Percentiles rank a stretch among this genome's conserved stretches.
phyloP scores from a whole-genome alignment of 2,888 invertebrate genomes.

The Drosophila cracens region DNA sequence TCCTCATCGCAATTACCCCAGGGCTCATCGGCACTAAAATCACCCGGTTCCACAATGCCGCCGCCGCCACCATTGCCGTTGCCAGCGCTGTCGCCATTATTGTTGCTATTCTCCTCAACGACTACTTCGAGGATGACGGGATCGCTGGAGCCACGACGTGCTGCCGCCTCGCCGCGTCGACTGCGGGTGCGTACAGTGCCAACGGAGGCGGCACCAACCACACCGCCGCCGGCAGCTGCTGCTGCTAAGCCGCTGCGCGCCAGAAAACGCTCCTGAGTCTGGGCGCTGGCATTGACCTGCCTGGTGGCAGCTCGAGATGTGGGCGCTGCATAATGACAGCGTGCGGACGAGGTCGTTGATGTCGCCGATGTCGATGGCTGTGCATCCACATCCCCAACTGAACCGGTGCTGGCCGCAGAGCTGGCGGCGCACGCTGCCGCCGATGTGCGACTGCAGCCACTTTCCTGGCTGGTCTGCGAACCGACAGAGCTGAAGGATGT shows the following conservation, averaged over 20 bases:
- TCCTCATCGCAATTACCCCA: slow-evolving; percentile 85
- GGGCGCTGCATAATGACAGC: slow-evolving; percentile 82
- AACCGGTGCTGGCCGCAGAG: slow-evolving; percentile 36
- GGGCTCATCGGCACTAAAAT: slow-evolving; percentile 78
- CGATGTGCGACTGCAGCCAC: slow-evolving; percentile 81
- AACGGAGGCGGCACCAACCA: not conserved
- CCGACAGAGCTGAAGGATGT: slow-evolving; percentile 59
- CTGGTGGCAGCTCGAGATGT: slow-evolving; percentile 62
- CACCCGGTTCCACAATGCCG: slow-evolving; percentile 54
- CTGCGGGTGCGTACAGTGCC: slow-evolving; percentile 29
- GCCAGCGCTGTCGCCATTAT: slow-evolving; percentile 17
- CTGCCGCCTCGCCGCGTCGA: slow-evolving; percentile 31
- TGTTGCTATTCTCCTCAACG: slow-evolving; percentile 52
- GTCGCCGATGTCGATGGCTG: slow-evolving; percentile 82
- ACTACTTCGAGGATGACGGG: slow-evolving; percentile 62
- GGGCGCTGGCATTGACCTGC: slow-evolving; percentile 83
- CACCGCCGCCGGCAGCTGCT: not conserved
- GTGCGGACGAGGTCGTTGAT: slow-evolving; percentile 57
- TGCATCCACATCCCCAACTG: slow-evolving; percentile 64
- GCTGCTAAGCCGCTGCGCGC: slow-evolving; percentile 44
- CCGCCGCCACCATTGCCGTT: slow-evolving; percentile 25
- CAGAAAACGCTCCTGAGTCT: slow-evolving; percentile 82
- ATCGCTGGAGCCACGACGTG: slow-evolving; percentile 51
- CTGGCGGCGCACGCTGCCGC: slow-evolving; percentile 25
- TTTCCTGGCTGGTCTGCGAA: slow-evolving; percentile 65